Conservation (phyloP, 2,888 invertebrate genomes). For the Dromius quadrimaculatus region DNA sequence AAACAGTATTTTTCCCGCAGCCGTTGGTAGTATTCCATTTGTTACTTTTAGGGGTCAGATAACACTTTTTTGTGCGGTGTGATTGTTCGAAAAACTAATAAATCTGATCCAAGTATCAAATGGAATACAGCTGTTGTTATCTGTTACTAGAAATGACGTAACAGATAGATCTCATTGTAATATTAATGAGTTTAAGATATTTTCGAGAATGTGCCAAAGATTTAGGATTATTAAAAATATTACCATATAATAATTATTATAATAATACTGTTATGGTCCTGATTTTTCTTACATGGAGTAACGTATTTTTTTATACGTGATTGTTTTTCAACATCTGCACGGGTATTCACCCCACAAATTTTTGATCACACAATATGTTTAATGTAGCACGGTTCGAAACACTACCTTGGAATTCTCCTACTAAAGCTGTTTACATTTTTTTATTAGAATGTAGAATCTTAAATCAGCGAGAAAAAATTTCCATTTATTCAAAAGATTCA, state of each 20-base stretch:
- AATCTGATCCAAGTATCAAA: background rate
- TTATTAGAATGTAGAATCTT: no score
- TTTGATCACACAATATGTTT: constrained; percentile 45
- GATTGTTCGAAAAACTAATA: background rate
- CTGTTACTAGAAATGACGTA: constrained; percentile 32
- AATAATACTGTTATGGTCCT: constrained; percentile 46
- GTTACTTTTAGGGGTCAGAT: no score
- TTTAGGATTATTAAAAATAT: constrained; percentile 41
- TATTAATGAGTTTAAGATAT: constrained; percentile 26
- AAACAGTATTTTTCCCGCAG: constrained; percentile 29
- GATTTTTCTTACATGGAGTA: constrained; percentile 38
- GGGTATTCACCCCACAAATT: constrained; percentile 25
- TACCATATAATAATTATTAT: constrained; percentile 44
- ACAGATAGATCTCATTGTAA: constrained; percentile 45
- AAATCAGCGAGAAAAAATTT: no score
- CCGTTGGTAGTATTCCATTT: no score
- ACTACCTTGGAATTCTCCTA: constrained; percentile 54
- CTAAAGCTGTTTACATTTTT: constrained; percentile 42
- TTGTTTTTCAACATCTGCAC: constrained; percentile 42
- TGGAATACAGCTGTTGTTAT: constrained; percentile 26
- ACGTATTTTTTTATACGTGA: constrained; percentile 49
- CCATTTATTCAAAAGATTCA: constrained; percentile 42
- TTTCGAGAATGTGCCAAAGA: constrained; percentile 50
- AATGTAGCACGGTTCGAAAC: constrained; percentile 56
- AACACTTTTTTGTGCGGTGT: no score